Evolutionary conservation across 2,797 vertebrate species (phyloP).

Genomic region (Pangasius macronema): DNA sequence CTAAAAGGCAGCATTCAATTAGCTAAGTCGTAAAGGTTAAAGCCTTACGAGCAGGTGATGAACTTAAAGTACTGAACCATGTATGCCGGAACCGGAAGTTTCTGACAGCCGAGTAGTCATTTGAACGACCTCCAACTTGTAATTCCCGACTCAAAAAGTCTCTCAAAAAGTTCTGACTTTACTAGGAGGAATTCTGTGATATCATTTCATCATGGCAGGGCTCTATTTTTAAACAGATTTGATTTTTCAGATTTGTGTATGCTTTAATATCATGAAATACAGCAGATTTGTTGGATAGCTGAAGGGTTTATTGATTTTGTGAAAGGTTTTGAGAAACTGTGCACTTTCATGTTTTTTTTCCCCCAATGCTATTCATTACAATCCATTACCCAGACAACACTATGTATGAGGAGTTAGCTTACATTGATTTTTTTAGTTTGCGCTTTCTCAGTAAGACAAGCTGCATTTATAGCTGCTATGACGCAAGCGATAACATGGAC

Average conservation of each 20-base stretch:
- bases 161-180: not conserved
- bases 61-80: not conserved
- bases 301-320: not conserved
- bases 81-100: not conserved
- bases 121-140: not conserved
- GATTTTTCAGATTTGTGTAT: not conserved
- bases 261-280: not conserved
- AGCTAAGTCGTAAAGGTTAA: conserved; percentile 17
- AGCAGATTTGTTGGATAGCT: not conserved
- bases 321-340: not conserved
- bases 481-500: not conserved
- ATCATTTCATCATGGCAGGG: not conserved
- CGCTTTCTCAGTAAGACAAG: not conserved
- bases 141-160: not conserved
- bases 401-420: not conserved
- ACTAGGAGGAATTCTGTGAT: not conserved
- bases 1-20: conserved; percentile 34
- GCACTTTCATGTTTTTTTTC: not conserved
- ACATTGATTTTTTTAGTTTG: not conserved
- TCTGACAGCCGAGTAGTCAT: too few species aligned
- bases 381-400: not conserved
- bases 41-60: conserved; percentile 16
- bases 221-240: not conserved
- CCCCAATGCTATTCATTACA: not conserved
- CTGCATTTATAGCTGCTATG: not conserved